Evolutionary conservation across 2,888 invertebrate species (phyloP).

Genomic region (Dorcus hopei): DNA sequence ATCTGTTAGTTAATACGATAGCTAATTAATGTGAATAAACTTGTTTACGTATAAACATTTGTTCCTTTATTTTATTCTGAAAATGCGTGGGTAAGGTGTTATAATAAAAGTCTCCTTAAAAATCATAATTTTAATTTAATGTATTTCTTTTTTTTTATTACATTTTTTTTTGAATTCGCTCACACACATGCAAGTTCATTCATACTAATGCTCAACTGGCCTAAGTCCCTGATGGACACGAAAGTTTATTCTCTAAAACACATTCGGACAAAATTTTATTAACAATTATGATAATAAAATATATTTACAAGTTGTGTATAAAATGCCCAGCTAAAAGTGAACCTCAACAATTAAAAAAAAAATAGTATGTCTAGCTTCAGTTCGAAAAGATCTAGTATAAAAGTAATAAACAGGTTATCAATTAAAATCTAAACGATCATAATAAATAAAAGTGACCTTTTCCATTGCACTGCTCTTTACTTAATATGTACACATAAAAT

Average conservation of each 20-base stretch:
- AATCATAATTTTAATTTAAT: conserved; percentile 19
- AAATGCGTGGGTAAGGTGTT: neutral
- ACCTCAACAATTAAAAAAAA: conserved; percentile 24
- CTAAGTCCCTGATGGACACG: conserved; percentile 43
- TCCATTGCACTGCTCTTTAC: conserved; percentile 40
- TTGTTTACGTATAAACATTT: neutral
- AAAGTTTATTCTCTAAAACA: conserved; percentile 25
- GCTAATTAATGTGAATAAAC: conserved; percentile 9
- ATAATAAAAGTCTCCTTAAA: conserved; percentile 1
- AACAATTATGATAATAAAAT: conserved; percentile 35
- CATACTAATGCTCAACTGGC: conserved; percentile 40
- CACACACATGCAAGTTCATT: conserved; percentile 18
- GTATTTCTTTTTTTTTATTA: conserved; percentile 18
- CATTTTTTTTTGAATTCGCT: conserved; percentile 7
- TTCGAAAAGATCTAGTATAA: conserved; percentile 4
- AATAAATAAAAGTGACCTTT: conserved; percentile 28
- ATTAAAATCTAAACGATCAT: conserved; percentile 1
- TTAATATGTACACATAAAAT: conserved; percentile 23
- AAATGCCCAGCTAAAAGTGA: conserved; percentile 41
- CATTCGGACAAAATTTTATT: conserved; percentile 35
- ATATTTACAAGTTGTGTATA: conserved; percentile 36
- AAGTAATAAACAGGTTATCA: conserved; percentile 1
- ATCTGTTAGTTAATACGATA: conserved; percentile 17
- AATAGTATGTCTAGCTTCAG: conserved; percentile 7
- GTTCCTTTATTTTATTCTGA: no score